Evolutionary conservation across 2,797 vertebrate species (phyloP).

Genomic region (Setipinna tenuifilis): DNA sequence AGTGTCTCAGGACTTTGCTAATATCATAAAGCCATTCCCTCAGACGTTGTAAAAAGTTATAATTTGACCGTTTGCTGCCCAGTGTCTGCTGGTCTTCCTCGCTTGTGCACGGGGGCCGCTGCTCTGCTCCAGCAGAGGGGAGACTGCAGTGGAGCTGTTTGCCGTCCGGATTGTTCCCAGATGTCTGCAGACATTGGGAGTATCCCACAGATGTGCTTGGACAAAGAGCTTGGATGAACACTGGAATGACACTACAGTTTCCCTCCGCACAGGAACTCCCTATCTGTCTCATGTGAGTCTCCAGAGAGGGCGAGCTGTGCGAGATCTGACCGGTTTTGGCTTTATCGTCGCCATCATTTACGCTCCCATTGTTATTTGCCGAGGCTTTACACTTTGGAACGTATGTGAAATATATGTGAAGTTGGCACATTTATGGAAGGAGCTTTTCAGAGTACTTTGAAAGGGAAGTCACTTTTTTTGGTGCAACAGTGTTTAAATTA

Average conservation of each 20-base stretch:
- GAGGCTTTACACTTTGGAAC: neutral
- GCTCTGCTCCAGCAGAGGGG: neutral
- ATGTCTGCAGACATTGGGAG: constrained; percentile 76
- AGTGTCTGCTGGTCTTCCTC: constrained; percentile 15
- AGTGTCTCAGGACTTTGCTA: constrained; percentile 10
- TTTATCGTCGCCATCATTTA: constrained; percentile 3
- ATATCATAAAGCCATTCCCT: constrained; percentile 24
- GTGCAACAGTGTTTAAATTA: neutral
- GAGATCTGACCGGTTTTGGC: neutral
- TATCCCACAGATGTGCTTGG: constrained; percentile 74
- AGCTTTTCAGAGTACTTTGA: neutral
- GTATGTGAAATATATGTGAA: neutral
- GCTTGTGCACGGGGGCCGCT: neutral
- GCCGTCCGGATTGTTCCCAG: constrained; percentile 71
- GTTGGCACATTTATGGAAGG: neutral
- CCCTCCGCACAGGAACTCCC: constrained; percentile 57
- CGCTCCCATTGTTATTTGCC: neutral
- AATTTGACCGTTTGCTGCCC: constrained; percentile 17
- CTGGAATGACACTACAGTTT: constrained; percentile 70
- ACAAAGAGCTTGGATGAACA: constrained; percentile 45
- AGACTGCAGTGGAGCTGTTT: constrained; percentile 32
- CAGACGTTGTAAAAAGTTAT: constrained; percentile 21
- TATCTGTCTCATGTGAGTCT: constrained; percentile 43
- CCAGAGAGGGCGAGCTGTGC: constrained; percentile 14
- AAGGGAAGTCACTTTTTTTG: neutral